Evolutionary conservation across 2,888 invertebrate genomes (phyloP).

Genomic region (Isoperla grammatica): DNA sequence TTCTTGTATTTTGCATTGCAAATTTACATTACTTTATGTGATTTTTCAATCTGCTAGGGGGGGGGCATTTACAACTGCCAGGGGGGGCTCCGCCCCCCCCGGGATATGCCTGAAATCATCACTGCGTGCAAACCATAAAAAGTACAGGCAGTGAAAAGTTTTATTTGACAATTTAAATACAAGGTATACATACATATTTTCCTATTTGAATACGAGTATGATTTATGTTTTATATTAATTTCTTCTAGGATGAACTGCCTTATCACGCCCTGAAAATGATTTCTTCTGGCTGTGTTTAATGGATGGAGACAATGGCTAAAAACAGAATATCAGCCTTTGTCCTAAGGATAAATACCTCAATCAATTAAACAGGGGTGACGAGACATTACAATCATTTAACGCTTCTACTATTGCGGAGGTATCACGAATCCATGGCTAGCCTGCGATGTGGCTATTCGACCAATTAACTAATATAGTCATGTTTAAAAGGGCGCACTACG

Average conservation of each 20-base stretch:
- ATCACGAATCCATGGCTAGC: not conserved
- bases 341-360: no score
- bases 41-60: no score
- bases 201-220: not conserved
- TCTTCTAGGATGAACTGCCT: not conserved
- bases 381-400: not conserved
- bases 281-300: not conserved
- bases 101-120: no score
- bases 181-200: not conserved
- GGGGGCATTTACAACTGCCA: no score
- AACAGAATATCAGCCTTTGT: no score
- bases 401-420: not conserved
- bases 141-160: no score
- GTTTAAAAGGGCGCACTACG: not conserved
- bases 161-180: no score
- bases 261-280: not conserved
- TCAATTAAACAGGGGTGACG: no score
- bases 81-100: no score
- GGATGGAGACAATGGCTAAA: not conserved
- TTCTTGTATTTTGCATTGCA: no score
- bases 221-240: not conserved
- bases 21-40: no score
- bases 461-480: not conserved
- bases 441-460: not conserved
- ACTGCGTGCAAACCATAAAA: no score